Percentiles rank a stretch among this genome's conserved stretches.
Evolutionary conservation across 2,113 vertebrate genomes (phyloP).

Genomic region (Gymnogyps californianus): DNA sequence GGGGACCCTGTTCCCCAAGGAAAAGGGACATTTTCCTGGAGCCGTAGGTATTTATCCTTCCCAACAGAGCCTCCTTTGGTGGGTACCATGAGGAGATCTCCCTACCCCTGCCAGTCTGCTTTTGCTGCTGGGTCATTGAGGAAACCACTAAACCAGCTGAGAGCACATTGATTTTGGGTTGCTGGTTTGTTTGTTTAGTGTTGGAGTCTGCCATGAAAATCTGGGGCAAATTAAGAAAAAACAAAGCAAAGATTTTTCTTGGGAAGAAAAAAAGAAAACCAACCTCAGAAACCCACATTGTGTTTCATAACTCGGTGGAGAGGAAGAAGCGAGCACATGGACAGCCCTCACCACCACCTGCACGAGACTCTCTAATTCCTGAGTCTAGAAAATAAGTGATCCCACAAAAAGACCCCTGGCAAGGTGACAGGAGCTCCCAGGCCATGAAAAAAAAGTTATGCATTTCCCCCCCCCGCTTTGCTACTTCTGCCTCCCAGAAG

Average conservation of each 20-base stretch:
- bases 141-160: not conserved
- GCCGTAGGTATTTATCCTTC: not conserved
- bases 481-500: not conserved
- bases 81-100: not conserved
- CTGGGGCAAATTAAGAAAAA: constrained; percentile 34
- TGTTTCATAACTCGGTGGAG: not conserved
- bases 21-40: not conserved
- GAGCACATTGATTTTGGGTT: not conserved
- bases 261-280: not conserved
- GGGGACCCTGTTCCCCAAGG: not conserved
- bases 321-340: not conserved
- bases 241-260: constrained; percentile 8
- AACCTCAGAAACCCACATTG: not conserved
- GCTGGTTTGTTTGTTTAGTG: not conserved
- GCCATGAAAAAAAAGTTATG: not conserved
- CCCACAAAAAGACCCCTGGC: not conserved
- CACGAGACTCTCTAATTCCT: not conserved
- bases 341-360: not conserved
- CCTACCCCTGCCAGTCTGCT: not conserved
- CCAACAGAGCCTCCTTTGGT: not conserved
- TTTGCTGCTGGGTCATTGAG: not conserved
- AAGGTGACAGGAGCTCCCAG: not conserved
- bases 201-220: not conserved
- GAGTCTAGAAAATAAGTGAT: not conserved
- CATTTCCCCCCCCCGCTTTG: not conserved